Conservation (phyloP, 2,113 vertebrate genomes). For the Hippocampus guttulatus region DNA sequence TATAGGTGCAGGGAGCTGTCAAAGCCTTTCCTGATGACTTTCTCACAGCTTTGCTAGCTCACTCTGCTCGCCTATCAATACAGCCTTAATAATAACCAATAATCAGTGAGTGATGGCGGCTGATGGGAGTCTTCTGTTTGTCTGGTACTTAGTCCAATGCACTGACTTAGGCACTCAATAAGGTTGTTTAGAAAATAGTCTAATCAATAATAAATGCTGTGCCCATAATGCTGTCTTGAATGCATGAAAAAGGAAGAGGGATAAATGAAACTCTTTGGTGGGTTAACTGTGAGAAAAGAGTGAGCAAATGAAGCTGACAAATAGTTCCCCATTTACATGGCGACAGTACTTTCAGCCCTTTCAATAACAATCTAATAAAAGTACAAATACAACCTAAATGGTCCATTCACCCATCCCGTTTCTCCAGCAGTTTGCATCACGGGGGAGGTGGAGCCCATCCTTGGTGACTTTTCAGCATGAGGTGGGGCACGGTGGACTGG, state of each 20-base stretch:
- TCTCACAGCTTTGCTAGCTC: slow-evolving; percentile 31
- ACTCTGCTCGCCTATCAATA: slow-evolving; percentile 58
- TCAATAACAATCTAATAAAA: too few relatives aligned
- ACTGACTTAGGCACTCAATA: slow-evolving; percentile 59
- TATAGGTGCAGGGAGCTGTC: slow-evolving; percentile 46
- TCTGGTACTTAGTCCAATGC: slow-evolving; percentile 63
- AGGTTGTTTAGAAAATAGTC: slow-evolving; percentile 57
- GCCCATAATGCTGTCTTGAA: slow-evolving; percentile 53
- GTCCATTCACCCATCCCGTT: too few relatives aligned
- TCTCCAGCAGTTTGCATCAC: too few relatives aligned
- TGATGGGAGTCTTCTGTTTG: slow-evolving; percentile 56
- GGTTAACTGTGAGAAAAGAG: not conserved
- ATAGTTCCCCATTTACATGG: too few relatives aligned
- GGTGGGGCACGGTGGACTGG: too few relatives aligned
- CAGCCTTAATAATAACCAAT: slow-evolving; percentile 67
- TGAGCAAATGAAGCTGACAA: not conserved
- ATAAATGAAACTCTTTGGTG: slow-evolving; percentile 33
- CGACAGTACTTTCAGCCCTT: too few relatives aligned
- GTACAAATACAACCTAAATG: too few relatives aligned
- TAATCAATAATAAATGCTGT: slow-evolving; percentile 69
- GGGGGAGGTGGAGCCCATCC: too few relatives aligned
- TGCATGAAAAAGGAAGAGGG: slow-evolving; percentile 33
- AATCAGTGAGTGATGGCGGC: slow-evolving; percentile 69
- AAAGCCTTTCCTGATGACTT: slow-evolving; percentile 41
- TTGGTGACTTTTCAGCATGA: too few relatives aligned